phyloP scores from a whole-genome alignment of 2,888 invertebrate species.

The Caenorhabditis panamensis region DNA sequence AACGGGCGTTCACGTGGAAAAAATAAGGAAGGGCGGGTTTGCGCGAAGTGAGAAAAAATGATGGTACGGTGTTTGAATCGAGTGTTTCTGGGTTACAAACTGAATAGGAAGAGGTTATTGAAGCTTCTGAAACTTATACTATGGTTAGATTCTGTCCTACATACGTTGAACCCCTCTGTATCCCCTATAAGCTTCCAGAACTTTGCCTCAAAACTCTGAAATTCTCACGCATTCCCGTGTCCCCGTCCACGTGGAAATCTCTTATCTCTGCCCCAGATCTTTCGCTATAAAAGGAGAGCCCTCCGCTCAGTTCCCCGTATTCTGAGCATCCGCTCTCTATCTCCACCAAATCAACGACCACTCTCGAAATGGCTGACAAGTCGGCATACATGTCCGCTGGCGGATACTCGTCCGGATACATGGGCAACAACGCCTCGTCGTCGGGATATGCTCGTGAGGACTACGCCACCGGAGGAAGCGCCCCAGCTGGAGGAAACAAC shows the following conservation, averaged over 20 bases:
- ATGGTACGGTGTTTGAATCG: no score
- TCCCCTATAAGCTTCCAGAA: no score
- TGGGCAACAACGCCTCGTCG: constrained; percentile 56
- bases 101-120: no score
- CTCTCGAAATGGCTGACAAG: constrained; percentile 53
- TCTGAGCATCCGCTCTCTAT: constrained; percentile 5
- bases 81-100: no score
- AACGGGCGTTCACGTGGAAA: neutral
- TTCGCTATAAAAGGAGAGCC: neutral
- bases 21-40: neutral
- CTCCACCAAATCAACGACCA: constrained; percentile 35
- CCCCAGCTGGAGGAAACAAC: constrained; percentile 6
- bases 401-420: constrained; percentile 56
- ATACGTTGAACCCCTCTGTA: no score
- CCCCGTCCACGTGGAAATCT: neutral
- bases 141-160: no score
- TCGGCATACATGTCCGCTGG: constrained; percentile 53
- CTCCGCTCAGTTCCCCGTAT: constrained; percentile 1
- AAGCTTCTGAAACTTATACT: no score
- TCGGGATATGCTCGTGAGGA: constrained; percentile 57
- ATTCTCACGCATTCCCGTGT: neutral
- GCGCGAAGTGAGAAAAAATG: no score
- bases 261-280: constrained; percentile 38
- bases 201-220: no score
- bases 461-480: constrained; percentile 47